phyloP scores from a whole-genome alignment of 2,888 invertebrate species.

The Reticulitermes lucifugus region DNA sequence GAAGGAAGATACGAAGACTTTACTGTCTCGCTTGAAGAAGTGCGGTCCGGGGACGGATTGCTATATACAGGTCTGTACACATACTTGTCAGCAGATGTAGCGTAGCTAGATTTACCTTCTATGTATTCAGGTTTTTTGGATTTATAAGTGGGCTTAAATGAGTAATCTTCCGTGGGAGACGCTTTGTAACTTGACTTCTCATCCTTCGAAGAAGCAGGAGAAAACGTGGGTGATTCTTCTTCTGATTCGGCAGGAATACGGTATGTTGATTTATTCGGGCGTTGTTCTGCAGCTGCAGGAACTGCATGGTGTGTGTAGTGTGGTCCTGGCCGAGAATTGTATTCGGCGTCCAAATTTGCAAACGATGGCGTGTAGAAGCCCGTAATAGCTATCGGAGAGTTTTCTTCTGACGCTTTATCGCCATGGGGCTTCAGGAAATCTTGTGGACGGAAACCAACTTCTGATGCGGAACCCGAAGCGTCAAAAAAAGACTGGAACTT shows the following conservation, averaged over 20 bases:
- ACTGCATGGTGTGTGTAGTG: constrained; percentile 26
- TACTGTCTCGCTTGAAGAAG: constrained; percentile 3
- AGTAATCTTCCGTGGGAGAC: not conserved
- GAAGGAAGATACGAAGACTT: constrained; percentile 1
- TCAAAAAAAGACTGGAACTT: constrained; percentile 57
- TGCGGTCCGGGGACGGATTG: not conserved
- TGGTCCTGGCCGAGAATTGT: constrained; percentile 43
- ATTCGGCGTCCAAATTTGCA: constrained; percentile 45
- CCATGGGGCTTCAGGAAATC: constrained; percentile 59
- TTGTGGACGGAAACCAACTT: constrained; percentile 57
- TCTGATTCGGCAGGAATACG: not conserved
- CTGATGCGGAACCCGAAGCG: constrained; percentile 55
- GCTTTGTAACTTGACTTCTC: constrained; percentile 18
- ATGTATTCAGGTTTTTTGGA: constrained; percentile 19
- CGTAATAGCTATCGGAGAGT: constrained; percentile 40
- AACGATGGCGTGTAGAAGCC: constrained; percentile 47
- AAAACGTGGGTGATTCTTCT: not conserved
- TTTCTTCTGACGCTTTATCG: constrained; percentile 54
- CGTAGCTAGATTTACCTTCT: constrained; percentile 47
- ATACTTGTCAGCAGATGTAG: constrained; percentile 24
- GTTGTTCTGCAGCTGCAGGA: constrained; percentile 16
- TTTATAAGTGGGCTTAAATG: constrained; percentile 17
- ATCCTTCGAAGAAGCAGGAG: not conserved
- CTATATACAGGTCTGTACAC: not conserved
- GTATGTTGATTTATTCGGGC: not conserved